Evolutionary conservation across 2,888 invertebrate species (phyloP).

Genomic region (Drosophila atripex): DNA sequence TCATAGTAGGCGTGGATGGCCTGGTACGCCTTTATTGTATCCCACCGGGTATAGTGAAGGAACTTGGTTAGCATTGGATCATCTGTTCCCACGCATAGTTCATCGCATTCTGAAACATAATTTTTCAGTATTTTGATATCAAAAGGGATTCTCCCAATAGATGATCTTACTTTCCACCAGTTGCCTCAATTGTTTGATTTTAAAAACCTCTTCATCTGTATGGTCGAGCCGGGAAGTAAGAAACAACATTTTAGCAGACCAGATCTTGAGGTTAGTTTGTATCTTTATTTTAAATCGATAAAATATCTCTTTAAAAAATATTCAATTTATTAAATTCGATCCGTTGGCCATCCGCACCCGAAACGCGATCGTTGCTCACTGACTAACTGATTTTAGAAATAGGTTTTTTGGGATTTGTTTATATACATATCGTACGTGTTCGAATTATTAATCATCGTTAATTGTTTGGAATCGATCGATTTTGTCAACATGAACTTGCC

Average conservation of each 20-base stretch:
- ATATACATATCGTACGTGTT: constrained; percentile 50
- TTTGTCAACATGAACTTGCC: constrained; percentile 24
- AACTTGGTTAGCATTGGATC: constrained; percentile 79
- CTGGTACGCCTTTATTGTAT: constrained; percentile 71
- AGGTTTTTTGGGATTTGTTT: constrained; percentile 47
- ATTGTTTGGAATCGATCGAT: constrained; percentile 4
- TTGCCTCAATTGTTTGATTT: constrained; percentile 68
- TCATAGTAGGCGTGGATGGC: constrained; percentile 78
- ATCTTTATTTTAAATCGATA: too few relatives aligned
- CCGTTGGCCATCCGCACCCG: constrained; percentile 51
- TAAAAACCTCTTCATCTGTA: constrained; percentile 64
- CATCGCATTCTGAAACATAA: constrained; percentile 58
- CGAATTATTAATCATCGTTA: constrained; percentile 49
- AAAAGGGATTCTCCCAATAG: background rate
- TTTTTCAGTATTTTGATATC: background rate
- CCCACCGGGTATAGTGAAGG: constrained; percentile 71
- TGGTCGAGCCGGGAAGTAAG: constrained; percentile 55
- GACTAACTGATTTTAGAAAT: constrained; percentile 46
- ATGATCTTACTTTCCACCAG: constrained; percentile 67
- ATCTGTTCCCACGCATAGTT: constrained; percentile 75
- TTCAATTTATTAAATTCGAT: constrained; percentile 27
- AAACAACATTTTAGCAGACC: constrained; percentile 54
- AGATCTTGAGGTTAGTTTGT: background rate
- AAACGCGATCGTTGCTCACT: constrained; percentile 52
- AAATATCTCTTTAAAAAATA: constrained; percentile 1